Base-by-base conservation (phyloP, 2,888 invertebrate species). In the Polylopha cassiicola region DNA sequence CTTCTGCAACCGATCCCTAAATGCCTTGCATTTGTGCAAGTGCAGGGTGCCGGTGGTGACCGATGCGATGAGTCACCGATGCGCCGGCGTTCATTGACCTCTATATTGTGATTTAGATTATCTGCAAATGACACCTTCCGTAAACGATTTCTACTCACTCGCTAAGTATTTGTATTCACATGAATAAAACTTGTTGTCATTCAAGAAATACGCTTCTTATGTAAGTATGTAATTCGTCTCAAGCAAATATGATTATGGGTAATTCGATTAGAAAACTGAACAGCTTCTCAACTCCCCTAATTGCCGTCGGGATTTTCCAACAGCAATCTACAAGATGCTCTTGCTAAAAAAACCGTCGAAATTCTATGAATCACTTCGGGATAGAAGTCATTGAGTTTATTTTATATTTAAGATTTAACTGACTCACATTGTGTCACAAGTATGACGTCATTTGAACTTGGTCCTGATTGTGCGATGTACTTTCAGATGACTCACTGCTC, bases 71-170 rank as follows among this genome's bases (percentile, higher is more conserved):
- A 79, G 50, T 79, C 79, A 78, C 55, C 63, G 54, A 61, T 59
- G 64, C 57, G 55, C 47, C 57, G 51, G 64, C 66, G 82, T 73
- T 75, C 78, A 58, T 65, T 68, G 78, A 80, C 76, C 64, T 61
- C 62, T 63, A 65, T 65, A 56, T 60, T 58, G 60, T 62, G 58
- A 54, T 59, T 60, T 65, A 66, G 61, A 66, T 70, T 66, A 65
- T 61, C 58, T 61, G 42, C 44, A 28, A 44, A 28, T 47, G 48
- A 65, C 62, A 67, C 59, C 62, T 28, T 39, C 22, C 28, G 23
- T 11, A 29, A 24, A 20, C 29, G 29, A 29, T 9, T n/a, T n/a
- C n/a, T n/a, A n/a, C n/a, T n/a, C n/a, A n/a, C n/a, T n/a, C n/a
- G n/a, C n/a, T n/a, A n/a, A n/a, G n/a, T n/a, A n/a, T n/a, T n/a